Evolutionary conservation across 2,113 vertebrate genomes (phyloP), one percentile per base, ranked within the genome.

Genomic region (Casuarius casuarius): DNA sequence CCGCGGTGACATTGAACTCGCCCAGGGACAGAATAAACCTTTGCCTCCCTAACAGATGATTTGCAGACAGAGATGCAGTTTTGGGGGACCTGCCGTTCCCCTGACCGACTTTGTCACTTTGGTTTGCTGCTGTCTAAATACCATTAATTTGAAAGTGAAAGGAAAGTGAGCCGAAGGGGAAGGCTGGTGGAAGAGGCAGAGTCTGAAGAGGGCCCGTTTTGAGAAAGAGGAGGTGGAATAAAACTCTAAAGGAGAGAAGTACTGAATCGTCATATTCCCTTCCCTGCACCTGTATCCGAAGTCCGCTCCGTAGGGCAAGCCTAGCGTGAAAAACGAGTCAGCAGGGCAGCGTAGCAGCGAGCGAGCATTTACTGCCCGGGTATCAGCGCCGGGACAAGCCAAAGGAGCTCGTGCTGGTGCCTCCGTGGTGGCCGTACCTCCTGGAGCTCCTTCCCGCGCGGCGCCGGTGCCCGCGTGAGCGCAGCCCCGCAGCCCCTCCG

Each of bases 1-100:
- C 87, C 56, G 4, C 75, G 61, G 84, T 94, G 96, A 94, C 97
- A 96, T 95, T 95, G 96, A 97, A 97, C 94, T 96, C 93, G 84
- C 72, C 84, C 82, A 92, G 92, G 84, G 89, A 95, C 93, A 90
- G 79, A 95, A 96, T 95, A 97, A 97, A 92, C 85, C 93, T 96
- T 95, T 96, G 89, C 90, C 78, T 95, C 89, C 78, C 35, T 82
- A 79, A 90, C 84, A 85, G 84, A 66, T 96, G 94, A 96, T 95
- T 95, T 95, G 80, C 89, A 91, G 81, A 21, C 0, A 0, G 49
- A 80, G 51, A 78, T 84, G 82, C 62, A 2, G 0, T 71, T 23
- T 79, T 22, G 77, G 94, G 76, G 86, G 44, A 94, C 86, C 92
- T 87, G 84, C 48, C 46, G 51, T 84, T 92, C 96, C 81, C 78